These are phyloP conservation scores for Drosophila prosaltans DNA, from an alignment of 1,140 invertebrate genomes.

Conservation along the genomic window DNA sequence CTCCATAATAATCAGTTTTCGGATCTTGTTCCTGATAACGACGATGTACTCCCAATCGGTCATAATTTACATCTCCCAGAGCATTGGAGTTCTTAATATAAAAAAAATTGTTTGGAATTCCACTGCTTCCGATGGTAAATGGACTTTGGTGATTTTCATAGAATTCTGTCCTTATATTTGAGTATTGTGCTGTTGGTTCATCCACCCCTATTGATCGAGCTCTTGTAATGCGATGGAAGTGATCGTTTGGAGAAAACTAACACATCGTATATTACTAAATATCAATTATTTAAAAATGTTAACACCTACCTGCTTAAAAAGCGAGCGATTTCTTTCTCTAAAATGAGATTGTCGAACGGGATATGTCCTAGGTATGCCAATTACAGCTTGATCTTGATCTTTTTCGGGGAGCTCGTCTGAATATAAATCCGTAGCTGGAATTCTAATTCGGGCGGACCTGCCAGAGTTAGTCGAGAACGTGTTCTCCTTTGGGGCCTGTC, in stretches of 20 bases:
- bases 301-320: slow-evolving; percentile 68
- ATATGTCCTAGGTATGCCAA: slow-evolving; percentile 59
- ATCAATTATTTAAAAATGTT: background rate
- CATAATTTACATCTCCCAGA: background rate
- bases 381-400: slow-evolving; percentile 21
- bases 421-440: slow-evolving; percentile 27
- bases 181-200: slow-evolving; percentile 1
- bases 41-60: background rate
- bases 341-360: slow-evolving; percentile 72
- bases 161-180: slow-evolving; percentile 5
- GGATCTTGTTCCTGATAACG: background rate
- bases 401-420: slow-evolving; percentile 32
- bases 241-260: slow-evolving; percentile 38
- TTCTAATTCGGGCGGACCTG: slow-evolving; percentile 10
- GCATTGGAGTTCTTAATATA: background rate
- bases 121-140: background rate
- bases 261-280: slow-evolving; percentile 23
- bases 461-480: slow-evolving; percentile 24
- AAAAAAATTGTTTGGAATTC: background rate
- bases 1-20: background rate
- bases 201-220: slow-evolving; percentile 13
- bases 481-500: slow-evolving; percentile 28
- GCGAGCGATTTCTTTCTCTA: slow-evolving; percentile 68
- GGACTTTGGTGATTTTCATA: slow-evolving; percentile 19
- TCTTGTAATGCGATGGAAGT: slow-evolving; percentile 48